A percentile compares a stretch with the other conserved stretches of the same genome.
phyloP scores from a whole-genome alignment of 2,888 invertebrate genomes.

The Callosobruchus maculatus region DNA sequence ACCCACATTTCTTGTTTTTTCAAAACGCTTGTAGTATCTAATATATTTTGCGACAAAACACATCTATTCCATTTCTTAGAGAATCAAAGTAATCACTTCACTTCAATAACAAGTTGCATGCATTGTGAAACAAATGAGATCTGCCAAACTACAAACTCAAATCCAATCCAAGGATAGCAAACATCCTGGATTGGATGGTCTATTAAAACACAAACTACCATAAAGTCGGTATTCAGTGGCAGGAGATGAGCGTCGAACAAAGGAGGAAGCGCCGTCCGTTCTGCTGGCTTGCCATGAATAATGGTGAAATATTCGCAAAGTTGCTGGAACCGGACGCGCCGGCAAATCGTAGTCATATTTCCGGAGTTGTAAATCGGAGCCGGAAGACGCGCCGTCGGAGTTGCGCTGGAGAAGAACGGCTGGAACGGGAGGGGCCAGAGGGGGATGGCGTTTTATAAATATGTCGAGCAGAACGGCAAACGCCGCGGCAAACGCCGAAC shows the following conservation, averaged over 20 bases:
- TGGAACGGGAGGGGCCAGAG: not conserved
- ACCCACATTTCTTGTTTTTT: too few species aligned
- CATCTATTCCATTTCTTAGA: too few species aligned
- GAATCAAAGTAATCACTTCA: too few species aligned
- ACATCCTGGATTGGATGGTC: not conserved
- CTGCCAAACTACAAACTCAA: not conserved
- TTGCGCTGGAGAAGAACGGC: not conserved
- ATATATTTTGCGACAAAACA: too few species aligned
- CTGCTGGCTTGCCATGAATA: constrained; percentile 26
- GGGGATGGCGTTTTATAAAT: not conserved
- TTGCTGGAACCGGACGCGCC: constrained; percentile 34
- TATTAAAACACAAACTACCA: not conserved
- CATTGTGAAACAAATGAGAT: not conserved
- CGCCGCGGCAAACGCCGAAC: not conserved
- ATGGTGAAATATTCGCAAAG: constrained; percentile 37
- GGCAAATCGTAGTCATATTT: constrained; percentile 37
- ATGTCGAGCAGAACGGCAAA: not conserved
- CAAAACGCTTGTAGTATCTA: too few species aligned
- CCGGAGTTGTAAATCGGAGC: constrained; percentile 19
- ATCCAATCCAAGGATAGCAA: not conserved
- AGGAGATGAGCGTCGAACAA: not conserved
- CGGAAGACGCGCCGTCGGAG: not conserved
- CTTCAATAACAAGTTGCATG: too few species aligned
- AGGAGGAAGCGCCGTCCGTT: not conserved
- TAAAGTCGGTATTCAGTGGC: not conserved